Conservation (phyloP, 2,797 vertebrate genomes). For the Etheostoma perlongum region DNA sequence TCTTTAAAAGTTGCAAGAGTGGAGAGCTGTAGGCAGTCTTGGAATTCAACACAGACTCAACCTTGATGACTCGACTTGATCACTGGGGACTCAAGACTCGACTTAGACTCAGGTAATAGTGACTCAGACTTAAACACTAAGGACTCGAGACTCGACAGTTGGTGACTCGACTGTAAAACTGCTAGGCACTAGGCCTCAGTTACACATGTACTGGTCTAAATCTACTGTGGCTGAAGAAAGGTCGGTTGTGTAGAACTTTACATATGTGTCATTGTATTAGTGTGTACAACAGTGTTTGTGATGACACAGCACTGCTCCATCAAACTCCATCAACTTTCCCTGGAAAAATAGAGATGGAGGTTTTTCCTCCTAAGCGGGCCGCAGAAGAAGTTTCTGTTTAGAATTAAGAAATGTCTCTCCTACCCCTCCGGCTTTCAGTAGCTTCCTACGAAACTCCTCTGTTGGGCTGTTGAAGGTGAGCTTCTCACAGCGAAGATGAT, state of each 20-base stretch:
- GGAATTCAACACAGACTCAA: too few relatives aligned
- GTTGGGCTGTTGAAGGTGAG: conserved; percentile 99
- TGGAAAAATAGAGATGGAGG: not conserved
- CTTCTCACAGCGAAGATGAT: conserved; percentile 99
- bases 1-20: too few relatives aligned
- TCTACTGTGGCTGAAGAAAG: not conserved
- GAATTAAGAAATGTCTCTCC: conserved; percentile 52
- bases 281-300: not conserved
- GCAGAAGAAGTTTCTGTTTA: not conserved
- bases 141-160: too few relatives aligned
- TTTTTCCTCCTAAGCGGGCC: not conserved
- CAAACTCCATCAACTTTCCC: not conserved
- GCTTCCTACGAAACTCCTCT: conserved; percentile 96
- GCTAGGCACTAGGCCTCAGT: too few relatives aligned
- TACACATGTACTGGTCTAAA: not conserved
- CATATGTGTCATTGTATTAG: too few relatives aligned
- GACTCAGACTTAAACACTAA: too few relatives aligned
- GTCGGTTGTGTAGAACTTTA: not conserved
- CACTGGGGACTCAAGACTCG: too few relatives aligned
- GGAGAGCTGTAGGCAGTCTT: too few relatives aligned
- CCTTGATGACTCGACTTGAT: too few relatives aligned
- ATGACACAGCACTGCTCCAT: not conserved
- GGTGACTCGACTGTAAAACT: too few relatives aligned
- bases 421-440: conserved; percentile 98
- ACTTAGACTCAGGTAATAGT: too few relatives aligned